Conservation (phyloP, 2,797 vertebrate genomes). For the Hypotaenidia okinawae region DNA sequence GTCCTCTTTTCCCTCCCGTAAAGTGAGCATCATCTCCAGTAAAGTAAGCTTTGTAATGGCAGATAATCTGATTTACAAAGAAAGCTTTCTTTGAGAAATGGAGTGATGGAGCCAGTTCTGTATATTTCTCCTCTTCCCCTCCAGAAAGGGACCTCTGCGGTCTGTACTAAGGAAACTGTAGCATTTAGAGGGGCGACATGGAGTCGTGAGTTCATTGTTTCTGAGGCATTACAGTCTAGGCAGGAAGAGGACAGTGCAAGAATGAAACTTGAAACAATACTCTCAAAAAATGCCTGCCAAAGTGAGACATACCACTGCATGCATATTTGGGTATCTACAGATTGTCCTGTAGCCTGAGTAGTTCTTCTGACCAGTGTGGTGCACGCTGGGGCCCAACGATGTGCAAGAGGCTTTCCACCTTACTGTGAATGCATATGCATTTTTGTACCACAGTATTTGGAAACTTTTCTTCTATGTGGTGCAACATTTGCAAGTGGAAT, state of each 20-base stretch:
- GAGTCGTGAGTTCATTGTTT: not conserved
- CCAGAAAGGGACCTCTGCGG: not conserved
- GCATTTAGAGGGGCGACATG: not conserved
- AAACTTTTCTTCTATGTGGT: not conserved
- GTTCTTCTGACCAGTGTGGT: not conserved
- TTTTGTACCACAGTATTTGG: not conserved
- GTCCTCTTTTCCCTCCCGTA: not conserved
- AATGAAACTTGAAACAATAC: not conserved
- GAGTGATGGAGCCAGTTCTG: not conserved
- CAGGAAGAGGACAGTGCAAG: not conserved
- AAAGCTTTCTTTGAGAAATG: not conserved
- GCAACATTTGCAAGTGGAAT: not conserved
- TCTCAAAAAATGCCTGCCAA: not conserved
- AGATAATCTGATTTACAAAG: slow-evolving; percentile 11
- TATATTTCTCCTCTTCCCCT: not conserved
- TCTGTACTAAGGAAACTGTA: not conserved
- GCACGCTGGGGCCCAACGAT: fast-evolving
- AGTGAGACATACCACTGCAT: not conserved
- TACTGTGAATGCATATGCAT: fast-evolving
- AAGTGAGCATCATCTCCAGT: not conserved
- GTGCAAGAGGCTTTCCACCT: not conserved
- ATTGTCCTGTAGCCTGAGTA: not conserved
- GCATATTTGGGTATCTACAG: not conserved
- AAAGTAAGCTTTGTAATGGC: not conserved
- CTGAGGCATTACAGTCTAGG: not conserved